Base-by-base conservation (phyloP, 2,888 invertebrate species). In the Rotaria socialis region DNA sequence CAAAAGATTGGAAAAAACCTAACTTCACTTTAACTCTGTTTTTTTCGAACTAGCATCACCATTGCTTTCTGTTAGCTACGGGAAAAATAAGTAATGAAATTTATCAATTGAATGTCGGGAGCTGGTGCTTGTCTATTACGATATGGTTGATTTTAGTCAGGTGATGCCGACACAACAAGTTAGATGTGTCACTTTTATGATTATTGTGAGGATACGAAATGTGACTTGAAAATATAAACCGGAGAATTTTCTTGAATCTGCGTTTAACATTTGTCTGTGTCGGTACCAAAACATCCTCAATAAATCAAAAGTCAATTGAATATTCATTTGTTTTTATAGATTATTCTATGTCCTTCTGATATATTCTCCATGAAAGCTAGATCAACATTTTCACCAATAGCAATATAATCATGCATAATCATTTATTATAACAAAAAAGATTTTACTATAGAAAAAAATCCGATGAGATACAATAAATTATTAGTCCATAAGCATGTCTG, bases 401-500 rank as follows among this genome's bases (percentile, higher is more conserved):
- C 35, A 35, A 35, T 35, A 35, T 35, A 35, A 35, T 35, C 35
- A 35, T 35, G 35, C 35, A 35, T 35, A 35, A 35, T 35, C 35
- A 35, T 35, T 35, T 35, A 35, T 35, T 35, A 35, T 35, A 35
- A 60, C 24, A 60, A 60, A 60, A 60, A 3, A 14, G 10, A 5
- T 11, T 60, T 27, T 60, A 60, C 27, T 60, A 27, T 43, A 19
- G 22, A 19, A 43, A 75, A 75, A 22, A 43, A 43, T 35, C 35
- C 35, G 35, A 75, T 43, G 43, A 43, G 43, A 43, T 22, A 22
- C 11, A 2, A 24, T 3, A 22, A 75, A 7, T 43, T 19, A 24
- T 43, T 75, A 75, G 22, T 75, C 75, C 75, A 75, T 75, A 14
- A 43, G 87, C 16, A 88, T 85, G 11, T 87, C 85, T 5, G 89